Evolutionary conservation across 2,888 invertebrate species (phyloP), one percentile per base, ranked within the genome.

Genomic region (Cataglyphis altisquamis): DNA sequence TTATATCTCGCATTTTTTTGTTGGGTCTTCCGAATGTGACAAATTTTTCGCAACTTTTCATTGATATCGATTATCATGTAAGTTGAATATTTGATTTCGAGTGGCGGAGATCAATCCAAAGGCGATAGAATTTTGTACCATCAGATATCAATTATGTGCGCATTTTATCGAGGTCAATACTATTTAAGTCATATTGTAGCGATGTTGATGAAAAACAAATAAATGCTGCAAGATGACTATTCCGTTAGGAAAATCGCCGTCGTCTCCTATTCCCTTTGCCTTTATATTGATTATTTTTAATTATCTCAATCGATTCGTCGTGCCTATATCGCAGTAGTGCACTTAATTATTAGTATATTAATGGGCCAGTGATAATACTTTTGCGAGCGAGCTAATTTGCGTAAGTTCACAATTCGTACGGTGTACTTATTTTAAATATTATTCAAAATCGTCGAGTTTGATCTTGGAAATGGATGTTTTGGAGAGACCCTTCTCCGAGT

Each of bases 351-450:
- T 39, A 41, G 9, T 52, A 52, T n/a, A 29, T 36, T 57, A 70
- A 39, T 25, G 8, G 45, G 66, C 74, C 64, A 70, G 52, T 70
- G 41, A 55, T 52, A 21, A 64, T 36, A 73, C 66, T 25, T 57
- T 78, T 57, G 45, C 29, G 57, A 73, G 60, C 36, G 60, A 80
- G 73, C 57, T 78, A 68, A 73, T 85, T 60, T 63, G 52, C 45
- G 41, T 86, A 39, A 85, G 88, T 86, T 89, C 72, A 84, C 67
- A 67, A 86, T 72, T 87, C 84, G 83, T 87, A 86, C 57, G 80
- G 85, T 88, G 90, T 90, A 90, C 90, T 90, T 90, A 91, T 84
- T 68, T 84, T 18, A 77, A 87, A 82, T 86, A 82, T 89, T 87
- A 86, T 80, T 84, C 80, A 63, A 84, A 86, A 84, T 86, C 82